Conservation (phyloP, 2,888 invertebrate species). For the Ophonus ardosiacus region DNA sequence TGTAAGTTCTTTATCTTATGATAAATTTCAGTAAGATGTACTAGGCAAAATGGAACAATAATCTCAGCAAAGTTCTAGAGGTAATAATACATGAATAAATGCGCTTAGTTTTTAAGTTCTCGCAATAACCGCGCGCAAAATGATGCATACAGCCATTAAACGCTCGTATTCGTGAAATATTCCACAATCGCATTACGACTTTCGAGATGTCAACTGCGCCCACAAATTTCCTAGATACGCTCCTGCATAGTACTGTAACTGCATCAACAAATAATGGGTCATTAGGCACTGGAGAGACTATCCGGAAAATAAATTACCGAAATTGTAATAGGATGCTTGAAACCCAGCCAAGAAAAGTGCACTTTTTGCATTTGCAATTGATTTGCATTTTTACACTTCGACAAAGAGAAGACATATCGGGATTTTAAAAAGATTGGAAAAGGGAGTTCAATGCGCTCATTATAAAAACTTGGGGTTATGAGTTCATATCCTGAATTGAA, state of each 20-base stretch:
- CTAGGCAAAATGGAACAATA: background rate
- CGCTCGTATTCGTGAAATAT: constrained; percentile 28
- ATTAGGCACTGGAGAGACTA: constrained; percentile 21
- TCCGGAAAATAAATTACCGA: constrained; percentile 45
- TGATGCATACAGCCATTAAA: constrained; percentile 22
- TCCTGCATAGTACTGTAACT: background rate
- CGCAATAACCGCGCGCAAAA: background rate
- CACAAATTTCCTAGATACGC: constrained; percentile 10
- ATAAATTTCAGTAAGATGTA: background rate
- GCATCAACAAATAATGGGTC: constrained; percentile 50
- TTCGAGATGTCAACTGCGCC: background rate
- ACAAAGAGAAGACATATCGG: background rate
- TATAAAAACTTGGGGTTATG: background rate
- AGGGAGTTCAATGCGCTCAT: background rate
- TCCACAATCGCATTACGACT: constrained; percentile 10
- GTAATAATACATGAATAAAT: constrained; percentile 10
- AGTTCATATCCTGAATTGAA: too few relatives aligned
- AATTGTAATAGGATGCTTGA: constrained; percentile 33
- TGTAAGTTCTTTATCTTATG: background rate
- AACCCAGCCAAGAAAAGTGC: constrained; percentile 23
- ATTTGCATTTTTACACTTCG: constrained; percentile 13
- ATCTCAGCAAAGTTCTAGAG: background rate
- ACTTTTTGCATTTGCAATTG: constrained; percentile 15
- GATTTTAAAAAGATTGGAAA: background rate
- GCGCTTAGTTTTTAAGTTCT: background rate